Base-by-base conservation (phyloP, 1,140 invertebrate genomes). In the Chrysomallon squamiferum region DNA sequence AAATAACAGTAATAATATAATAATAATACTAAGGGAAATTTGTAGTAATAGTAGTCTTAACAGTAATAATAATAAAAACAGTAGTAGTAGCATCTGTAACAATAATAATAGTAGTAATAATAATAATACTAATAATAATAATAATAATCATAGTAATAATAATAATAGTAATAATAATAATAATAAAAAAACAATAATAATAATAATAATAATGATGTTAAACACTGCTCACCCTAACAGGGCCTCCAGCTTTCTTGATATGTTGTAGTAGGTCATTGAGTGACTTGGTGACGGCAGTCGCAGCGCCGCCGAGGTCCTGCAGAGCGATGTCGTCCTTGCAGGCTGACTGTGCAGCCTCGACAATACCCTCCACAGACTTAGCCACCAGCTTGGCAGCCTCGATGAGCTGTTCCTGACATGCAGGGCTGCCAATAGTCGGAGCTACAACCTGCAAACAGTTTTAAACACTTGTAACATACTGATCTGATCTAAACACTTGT, bases 301-400 rank as follows among this genome's bases (percentile, higher is more conserved):
- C 97, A 0, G 97, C 97, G 0, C 87, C 85, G 20, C 91, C 89
- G 0, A 99, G 86, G 79, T 98, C 94, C 52, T 89, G 89, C 64
- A 93, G 87, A 0, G 94, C 72, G 68, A 90, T 80, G 45, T 91
- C 89, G 79, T 93, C 89, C 50, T 87, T 83, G 64, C 89, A 90
- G 1, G 79, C 78, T 32, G 88, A 87, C 74, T 91, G 75, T 0
- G 95, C 96, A 9, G 95, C 92, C 13, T 90, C 87, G 1, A 96
- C 91, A n/a, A 99, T 88, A 20, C 91, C 90, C 76, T 98, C 95
- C 0, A 99, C 96, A 0, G 96, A 93, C 65, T 90, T 91, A 0
- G 94, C 93, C 3, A 99, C 97, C 81, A 97, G 94, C 33, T 94
- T 90, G 0, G 96, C 93, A 0, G 97, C 96, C 57, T 92, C 93